A percentile compares a stretch with the other conserved stretches of the same genome.
Conservation (phyloP, 2,888 invertebrate genomes). For the Brenthis hecate region DNA sequence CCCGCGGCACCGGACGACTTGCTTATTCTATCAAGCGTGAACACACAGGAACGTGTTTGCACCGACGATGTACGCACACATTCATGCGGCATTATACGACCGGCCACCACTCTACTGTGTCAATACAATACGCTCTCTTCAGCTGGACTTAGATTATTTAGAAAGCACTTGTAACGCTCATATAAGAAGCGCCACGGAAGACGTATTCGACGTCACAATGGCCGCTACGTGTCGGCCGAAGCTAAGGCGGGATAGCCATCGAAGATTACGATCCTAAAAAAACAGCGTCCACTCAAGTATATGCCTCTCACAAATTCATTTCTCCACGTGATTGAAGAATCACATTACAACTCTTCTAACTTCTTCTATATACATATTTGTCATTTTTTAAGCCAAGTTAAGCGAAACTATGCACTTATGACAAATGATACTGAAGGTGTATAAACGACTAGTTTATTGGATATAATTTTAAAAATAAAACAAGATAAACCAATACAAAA, state of each 20-base stretch:
- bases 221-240: slow-evolving; percentile 78
- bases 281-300: slow-evolving; percentile 74
- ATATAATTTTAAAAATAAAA: too few relatives aligned
- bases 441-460: too few relatives aligned
- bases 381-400: background rate
- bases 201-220: slow-evolving; percentile 80
- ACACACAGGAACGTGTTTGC: slow-evolving; percentile 65
- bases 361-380: background rate
- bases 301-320: slow-evolving; percentile 53
- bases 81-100: slow-evolving; percentile 74
- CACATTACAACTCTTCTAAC: background rate
- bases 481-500: slow-evolving; percentile 7
- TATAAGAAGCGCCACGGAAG: slow-evolving; percentile 81
- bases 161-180: slow-evolving; percentile 84
- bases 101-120: slow-evolving; percentile 83
- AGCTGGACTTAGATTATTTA: slow-evolving; percentile 83
- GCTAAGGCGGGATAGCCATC: slow-evolving; percentile 71
- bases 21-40: slow-evolving; percentile 83
- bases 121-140: slow-evolving; percentile 83
- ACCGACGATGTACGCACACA: slow-evolving; percentile 64
- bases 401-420: too few relatives aligned
- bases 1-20: slow-evolving; percentile 76
- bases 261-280: slow-evolving; percentile 82
- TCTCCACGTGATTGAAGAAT: slow-evolving; percentile 14
- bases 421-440: too few relatives aligned